Evolutionary conservation across 2,113 vertebrate species (phyloP).

Genomic region (Propithecus coquereli): DNA sequence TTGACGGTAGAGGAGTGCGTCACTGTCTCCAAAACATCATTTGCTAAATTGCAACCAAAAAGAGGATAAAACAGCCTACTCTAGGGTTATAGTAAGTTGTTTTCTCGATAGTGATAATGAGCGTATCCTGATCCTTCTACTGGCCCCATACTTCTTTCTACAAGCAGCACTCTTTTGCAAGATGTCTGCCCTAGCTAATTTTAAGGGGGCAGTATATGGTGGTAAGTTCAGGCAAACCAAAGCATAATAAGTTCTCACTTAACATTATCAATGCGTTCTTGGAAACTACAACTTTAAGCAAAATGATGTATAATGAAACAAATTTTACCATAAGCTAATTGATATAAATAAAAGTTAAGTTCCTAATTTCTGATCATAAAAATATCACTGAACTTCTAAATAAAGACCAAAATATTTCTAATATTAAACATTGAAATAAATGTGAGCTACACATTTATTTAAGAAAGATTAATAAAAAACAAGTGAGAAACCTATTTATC

Average conservation of each 20-base stretch:
- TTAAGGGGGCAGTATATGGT: background rate
- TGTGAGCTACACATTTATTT: background rate
- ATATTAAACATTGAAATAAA: background rate
- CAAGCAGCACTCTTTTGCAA: background rate
- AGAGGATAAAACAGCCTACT: background rate
- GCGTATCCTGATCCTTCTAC: background rate
- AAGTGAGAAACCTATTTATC: background rate
- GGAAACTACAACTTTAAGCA: background rate
- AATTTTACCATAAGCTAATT: background rate
- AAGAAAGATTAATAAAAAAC: background rate
- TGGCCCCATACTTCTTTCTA: background rate
- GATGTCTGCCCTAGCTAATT: background rate
- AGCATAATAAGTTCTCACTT: background rate
- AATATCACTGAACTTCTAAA: background rate
- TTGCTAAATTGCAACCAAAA: background rate
- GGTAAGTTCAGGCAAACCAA: conserved; percentile 18
- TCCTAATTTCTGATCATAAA: background rate
- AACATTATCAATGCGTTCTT: background rate
- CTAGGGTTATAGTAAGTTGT: background rate
- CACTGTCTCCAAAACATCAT: background rate
- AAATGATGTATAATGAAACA: background rate
- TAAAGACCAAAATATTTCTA: background rate
- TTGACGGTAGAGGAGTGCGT: background rate
- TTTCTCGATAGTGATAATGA: background rate
- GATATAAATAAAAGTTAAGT: background rate